A percentile compares a stretch with the other conserved stretches of the same genome.
These are phyloP conservation scores for Neuroscelio doddi DNA, from an alignment of 2,888 invertebrate genomes.

Conservation along the genomic window DNA sequence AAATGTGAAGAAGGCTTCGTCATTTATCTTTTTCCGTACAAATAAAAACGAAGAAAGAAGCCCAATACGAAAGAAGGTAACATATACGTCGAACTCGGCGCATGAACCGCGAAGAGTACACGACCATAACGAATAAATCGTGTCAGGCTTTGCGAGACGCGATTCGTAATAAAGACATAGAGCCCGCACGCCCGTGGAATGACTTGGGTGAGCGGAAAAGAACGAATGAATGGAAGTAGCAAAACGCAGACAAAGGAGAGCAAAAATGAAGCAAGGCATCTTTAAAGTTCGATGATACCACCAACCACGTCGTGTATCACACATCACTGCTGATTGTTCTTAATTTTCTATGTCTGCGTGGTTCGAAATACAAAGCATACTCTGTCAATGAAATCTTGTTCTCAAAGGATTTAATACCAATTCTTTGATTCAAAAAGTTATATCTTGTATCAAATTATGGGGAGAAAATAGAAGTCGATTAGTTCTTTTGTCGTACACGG, in stretches of 20 bases:
- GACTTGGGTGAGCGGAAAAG: neutral
- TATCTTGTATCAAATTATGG: neutral
- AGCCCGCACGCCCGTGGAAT: slow-evolving; percentile 10
- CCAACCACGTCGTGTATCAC: slow-evolving; percentile 9
- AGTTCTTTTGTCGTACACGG: too few species aligned
- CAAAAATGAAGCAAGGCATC: slow-evolving; percentile 2
- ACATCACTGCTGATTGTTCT: slow-evolving; percentile 12
- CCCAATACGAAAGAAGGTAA: too few species aligned
- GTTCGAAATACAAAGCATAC: slow-evolving; percentile 8
- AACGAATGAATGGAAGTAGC: slow-evolving; percentile 1
- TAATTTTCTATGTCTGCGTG: slow-evolving; percentile 10
- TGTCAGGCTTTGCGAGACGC: slow-evolving; percentile 9
- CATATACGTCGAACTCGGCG: neutral
- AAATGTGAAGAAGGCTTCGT: too few species aligned
- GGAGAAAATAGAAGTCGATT: too few species aligned
- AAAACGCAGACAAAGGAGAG: slow-evolving; percentile 1
- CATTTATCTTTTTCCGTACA: neutral
- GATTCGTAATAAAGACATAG: slow-evolving; percentile 16
- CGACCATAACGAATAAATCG: slow-evolving; percentile 7
- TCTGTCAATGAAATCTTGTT: slow-evolving; percentile 5
- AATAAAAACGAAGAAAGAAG: neutral
- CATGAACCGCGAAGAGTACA: neutral
- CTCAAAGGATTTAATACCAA: slow-evolving; percentile 5
- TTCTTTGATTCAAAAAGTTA: slow-evolving; percentile 5
- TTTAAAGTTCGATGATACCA: slow-evolving; percentile 5